phyloP scores from a whole-genome alignment of 2,113 vertebrate genomes.

The Brienomyrus longianalis region DNA sequence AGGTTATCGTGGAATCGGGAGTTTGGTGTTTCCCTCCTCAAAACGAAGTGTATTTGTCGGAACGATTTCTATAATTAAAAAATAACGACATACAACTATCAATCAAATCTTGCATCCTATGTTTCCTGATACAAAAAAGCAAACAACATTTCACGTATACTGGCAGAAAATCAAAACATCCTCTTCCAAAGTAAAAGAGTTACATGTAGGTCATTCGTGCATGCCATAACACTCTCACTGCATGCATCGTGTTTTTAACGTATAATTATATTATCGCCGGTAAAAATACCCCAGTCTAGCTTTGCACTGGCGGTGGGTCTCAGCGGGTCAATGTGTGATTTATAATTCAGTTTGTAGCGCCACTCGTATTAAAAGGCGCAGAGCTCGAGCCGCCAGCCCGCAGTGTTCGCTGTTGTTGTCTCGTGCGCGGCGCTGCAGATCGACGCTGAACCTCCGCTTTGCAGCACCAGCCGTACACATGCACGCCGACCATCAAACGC shows the following conservation, averaged over 20 bases:
- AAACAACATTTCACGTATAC: not conserved
- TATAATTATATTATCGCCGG: not conserved
- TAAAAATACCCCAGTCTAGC: not conserved
- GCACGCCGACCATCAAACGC: not conserved
- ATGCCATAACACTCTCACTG: not conserved
- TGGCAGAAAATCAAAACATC: not conserved
- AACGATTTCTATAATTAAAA: not conserved
- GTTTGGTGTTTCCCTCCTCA: too few species aligned
- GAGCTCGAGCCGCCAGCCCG: not conserved
- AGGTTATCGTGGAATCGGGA: not conserved
- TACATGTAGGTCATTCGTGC: not conserved
- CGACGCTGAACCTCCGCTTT: not conserved
- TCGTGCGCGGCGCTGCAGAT: constrained; percentile 12
- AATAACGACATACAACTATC: not conserved
- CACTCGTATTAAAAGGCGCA: constrained; percentile 6
- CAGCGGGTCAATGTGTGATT: not conserved
- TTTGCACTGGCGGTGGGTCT: constrained; percentile 4
- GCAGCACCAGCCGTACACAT: constrained; percentile 9
- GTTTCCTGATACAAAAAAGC: not conserved
- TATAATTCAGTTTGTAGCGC: not conserved
- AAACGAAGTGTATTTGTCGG: not conserved
- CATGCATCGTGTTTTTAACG: not conserved
- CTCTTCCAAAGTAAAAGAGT: not conserved
- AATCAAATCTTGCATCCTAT: not conserved
- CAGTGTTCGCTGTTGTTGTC: not conserved